Evolutionary conservation across 2,797 vertebrate genomes (phyloP).

Genomic region (Merluccius polli): DNA sequence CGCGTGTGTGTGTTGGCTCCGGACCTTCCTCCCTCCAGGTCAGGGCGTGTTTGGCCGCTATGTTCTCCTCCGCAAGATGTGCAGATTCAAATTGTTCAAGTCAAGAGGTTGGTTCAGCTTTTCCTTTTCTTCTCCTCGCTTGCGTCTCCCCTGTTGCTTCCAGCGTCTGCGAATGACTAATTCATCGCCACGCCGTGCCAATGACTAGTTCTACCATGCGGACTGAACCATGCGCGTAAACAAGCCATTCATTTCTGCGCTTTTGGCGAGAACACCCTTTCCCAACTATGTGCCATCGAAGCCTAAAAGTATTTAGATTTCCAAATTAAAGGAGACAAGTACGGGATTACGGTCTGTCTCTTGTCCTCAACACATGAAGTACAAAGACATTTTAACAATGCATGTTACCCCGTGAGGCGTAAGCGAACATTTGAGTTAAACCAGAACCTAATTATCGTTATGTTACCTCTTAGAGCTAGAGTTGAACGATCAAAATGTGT

Average conservation of each 20-base stretch:
- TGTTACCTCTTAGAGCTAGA: too few relatives aligned
- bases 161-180: constrained; percentile 51
- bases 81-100: not conserved
- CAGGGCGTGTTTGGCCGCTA: constrained; percentile 51
- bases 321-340: too few relatives aligned
- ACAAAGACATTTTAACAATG: too few relatives aligned
- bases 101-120: too few relatives aligned
- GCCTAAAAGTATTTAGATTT: too few relatives aligned
- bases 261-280: constrained; percentile 16
- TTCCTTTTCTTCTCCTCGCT: not conserved
- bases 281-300: constrained; percentile 10
- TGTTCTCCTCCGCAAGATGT: constrained; percentile 31
- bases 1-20: constrained; percentile 40
- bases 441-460: too few relatives aligned
- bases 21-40: constrained; percentile 43
- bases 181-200: constrained; percentile 37
- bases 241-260: not conserved
- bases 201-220: constrained; percentile 24
- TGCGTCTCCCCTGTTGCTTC: constrained; percentile 34
- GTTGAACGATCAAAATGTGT: too few relatives aligned
- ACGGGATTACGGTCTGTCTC: too few relatives aligned
- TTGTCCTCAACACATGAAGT: too few relatives aligned
- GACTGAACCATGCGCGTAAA: constrained; percentile 12
- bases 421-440: too few relatives aligned
- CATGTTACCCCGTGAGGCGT: too few relatives aligned